Conservation (phyloP, 1,140 invertebrate genomes). For the Gryon sp. region DNA sequence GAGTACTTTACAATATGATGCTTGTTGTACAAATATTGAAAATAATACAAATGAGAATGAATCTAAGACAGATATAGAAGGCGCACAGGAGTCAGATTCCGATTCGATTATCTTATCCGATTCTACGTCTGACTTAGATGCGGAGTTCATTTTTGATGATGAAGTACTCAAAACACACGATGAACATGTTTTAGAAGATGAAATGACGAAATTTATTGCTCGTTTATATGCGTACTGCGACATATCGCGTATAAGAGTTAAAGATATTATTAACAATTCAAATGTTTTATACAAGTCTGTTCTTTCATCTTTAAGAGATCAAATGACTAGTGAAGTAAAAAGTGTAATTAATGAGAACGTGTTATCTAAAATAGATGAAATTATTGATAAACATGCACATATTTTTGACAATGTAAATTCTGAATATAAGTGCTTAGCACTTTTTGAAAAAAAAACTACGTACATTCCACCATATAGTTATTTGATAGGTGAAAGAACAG, state of each 20-base stretch:
- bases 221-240: background rate
- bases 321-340: too few species aligned
- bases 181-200: too few species aligned
- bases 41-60: background rate
- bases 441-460: too few species aligned
- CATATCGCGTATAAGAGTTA: background rate
- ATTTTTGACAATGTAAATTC: constrained; percentile 10
- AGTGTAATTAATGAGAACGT: too few species aligned
- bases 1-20: background rate
- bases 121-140: too few species aligned
- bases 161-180: too few species aligned
- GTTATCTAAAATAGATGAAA: background rate
- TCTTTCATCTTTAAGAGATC: too few species aligned
- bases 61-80: background rate
- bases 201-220: background rate
- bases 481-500: too few species aligned
- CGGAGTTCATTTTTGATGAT: too few species aligned
- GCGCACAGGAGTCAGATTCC: too few species aligned
- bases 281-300: background rate
- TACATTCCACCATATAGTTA: too few species aligned
- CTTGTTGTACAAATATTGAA: background rate
- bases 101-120: background rate
- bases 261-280: background rate
- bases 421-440: too few species aligned
- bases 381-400: background rate